Evolutionary conservation across 1,140 invertebrate genomes (phyloP).

Genomic region (Drosophila takahashii): DNA sequence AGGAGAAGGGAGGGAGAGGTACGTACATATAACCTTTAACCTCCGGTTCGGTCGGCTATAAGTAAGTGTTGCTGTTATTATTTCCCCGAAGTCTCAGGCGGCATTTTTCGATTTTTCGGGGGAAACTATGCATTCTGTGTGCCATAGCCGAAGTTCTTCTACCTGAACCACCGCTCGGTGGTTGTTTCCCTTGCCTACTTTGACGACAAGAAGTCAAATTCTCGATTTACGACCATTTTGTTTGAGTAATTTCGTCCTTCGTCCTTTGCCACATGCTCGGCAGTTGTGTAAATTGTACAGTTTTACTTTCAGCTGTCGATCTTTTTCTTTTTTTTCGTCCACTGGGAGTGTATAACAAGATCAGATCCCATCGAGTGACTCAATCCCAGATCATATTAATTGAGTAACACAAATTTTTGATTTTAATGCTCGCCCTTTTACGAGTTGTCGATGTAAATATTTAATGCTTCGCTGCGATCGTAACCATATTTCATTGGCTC

Average conservation of each 20-base stretch:
- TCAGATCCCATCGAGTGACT: conserved; percentile 30
- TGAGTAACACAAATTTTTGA: conserved; percentile 4
- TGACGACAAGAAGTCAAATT: conserved; percentile 84
- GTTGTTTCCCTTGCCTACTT: conserved; percentile 71
- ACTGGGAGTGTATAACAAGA: conserved; percentile 33
- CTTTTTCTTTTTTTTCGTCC: background rate
- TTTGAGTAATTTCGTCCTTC: conserved; percentile 77
- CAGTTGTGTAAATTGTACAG: conserved; percentile 77
- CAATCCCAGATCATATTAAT: conserved; percentile 54
- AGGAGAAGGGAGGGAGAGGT: background rate
- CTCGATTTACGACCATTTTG: conserved; percentile 84
- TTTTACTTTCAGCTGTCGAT: conserved; percentile 76
- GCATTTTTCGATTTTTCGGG: conserved; percentile 62
- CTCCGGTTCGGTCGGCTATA: background rate
- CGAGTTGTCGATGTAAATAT: conserved; percentile 56
- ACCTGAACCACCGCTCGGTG: conserved; percentile 70
- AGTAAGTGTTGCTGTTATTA: conserved; percentile 27
- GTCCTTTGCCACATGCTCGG: conserved; percentile 56
- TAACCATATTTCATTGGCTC: conserved; percentile 67
- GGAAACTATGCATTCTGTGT: conserved; percentile 32
- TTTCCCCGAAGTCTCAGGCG: conserved; percentile 65
- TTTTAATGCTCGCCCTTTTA: conserved; percentile 47
- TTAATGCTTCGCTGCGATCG: conserved; percentile 45
- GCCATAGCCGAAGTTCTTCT: conserved; percentile 19
- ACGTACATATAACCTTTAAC: conserved; percentile 26